Base-by-base conservation (phyloP, 2,113 vertebrate genomes). In the Stegastes partitus region DNA sequence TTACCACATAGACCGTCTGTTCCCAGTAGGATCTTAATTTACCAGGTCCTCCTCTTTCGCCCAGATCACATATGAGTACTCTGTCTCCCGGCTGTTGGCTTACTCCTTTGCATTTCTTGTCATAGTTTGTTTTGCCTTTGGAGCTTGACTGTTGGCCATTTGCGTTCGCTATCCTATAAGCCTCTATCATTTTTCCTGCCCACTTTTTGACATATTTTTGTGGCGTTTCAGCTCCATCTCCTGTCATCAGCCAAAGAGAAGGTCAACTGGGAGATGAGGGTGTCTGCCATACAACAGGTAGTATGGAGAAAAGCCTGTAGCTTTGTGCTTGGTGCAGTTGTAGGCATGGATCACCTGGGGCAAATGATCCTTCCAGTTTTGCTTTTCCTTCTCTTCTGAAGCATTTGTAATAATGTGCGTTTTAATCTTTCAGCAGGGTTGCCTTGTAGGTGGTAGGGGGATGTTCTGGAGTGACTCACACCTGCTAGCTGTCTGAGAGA, bases 111-210 rank as follows among this genome's bases (percentile, higher is more conserved):
- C 1, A 4, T 0, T 2, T 5, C 12, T 6, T 21, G 2, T 67
- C 42, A 12, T 76, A 67, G 9, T 67, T 12, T 0, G 0, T 0
- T 11, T 63, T 81, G 0, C 65, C 57, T 47, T 66, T 70, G 0
- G 58, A 1, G 3, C 72, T 76, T 12, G 59, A 66, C 14, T 59
- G 45, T 1, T 37, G 53, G 1, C 80, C 71, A 53, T 71, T 70
- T 0, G 18, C 3, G 0, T 0, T 21, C 1, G 67, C 59, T 14
- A 77, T 59, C 3, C 2, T 1, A 5, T 72, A 66, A 3, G 59
- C 74, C 4, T 72, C 55, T 0, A 3, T 11, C 68, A 67, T 77
- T 26, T 14, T 76, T 0, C 3, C 25, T 45, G 14, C 14, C 66
- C 79, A 57, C 6, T 59, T 66, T 3, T 71, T 22, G 0, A 53